These are phyloP conservation scores for Tupaia tana DNA, from an alignment of 2,113 vertebrate genomes.

Conservation along the genomic window DNA sequence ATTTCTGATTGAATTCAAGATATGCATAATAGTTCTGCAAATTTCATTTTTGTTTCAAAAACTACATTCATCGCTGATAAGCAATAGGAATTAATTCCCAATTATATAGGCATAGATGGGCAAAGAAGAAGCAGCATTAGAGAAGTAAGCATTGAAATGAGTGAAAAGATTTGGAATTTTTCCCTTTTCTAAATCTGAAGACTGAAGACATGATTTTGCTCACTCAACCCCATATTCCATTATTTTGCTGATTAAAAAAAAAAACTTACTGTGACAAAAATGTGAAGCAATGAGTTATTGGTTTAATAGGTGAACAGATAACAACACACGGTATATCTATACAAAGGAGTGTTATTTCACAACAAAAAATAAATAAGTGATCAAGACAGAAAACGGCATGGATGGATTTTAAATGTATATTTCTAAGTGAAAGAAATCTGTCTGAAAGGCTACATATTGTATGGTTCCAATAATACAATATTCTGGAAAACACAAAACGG, in stretches of 20 bases:
- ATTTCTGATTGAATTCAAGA: background rate
- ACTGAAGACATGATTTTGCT: background rate
- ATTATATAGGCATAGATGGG: background rate
- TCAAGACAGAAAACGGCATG: background rate
- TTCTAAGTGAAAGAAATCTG: background rate
- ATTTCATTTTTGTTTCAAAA: background rate
- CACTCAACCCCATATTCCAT: background rate
- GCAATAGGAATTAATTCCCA: background rate
- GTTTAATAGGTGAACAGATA: conserved; percentile 28
- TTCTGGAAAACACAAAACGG: conserved; percentile 30
- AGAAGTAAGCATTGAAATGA: background rate
- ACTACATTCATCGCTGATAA: background rate
- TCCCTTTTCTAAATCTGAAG: background rate
- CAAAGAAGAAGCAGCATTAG: background rate
- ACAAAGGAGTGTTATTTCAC: background rate
- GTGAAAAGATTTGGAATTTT: background rate
- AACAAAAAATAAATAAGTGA: background rate
- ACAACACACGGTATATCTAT: background rate
- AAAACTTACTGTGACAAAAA: background rate
- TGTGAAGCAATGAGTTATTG: background rate
- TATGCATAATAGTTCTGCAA: background rate
- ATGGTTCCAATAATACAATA: background rate
- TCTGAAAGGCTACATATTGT: background rate
- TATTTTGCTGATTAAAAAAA: background rate
- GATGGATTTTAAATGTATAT: conserved; percentile 12